Conservation (phyloP, 2,797 vertebrate species). For the Brachyalestes nurse region DNA sequence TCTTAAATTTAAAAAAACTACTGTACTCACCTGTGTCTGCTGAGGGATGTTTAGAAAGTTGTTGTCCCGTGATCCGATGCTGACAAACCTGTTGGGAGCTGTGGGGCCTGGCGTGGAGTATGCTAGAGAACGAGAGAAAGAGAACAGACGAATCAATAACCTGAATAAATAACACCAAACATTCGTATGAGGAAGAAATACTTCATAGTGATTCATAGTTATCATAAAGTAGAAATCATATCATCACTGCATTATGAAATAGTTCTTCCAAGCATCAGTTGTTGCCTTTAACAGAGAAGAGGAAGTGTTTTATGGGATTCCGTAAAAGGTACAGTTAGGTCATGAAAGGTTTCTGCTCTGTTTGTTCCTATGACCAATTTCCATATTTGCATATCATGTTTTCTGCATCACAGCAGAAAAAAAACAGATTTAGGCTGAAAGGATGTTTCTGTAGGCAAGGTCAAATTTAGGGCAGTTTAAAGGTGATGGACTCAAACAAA, state of each 20-base stretch:
- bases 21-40: constrained; percentile 81
- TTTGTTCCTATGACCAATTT: not conserved
- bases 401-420: constrained; percentile 42
- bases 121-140: constrained; percentile 66
- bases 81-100: constrained; percentile 90
- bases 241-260: not conserved
- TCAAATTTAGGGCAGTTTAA: constrained; percentile 83
- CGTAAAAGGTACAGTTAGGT: not conserved
- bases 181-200: not conserved
- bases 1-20: not conserved
- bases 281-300: not conserved
- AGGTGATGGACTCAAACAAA: constrained; percentile 70
- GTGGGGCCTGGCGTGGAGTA: constrained; percentile 86
- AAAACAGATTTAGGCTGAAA: constrained; percentile 45
- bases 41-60: constrained; percentile 89
- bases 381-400: not conserved
- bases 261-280: not conserved
- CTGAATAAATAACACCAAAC: not conserved
- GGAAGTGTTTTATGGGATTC: not conserved
- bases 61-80: constrained; percentile 89
- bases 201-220: not conserved
- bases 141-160: constrained; percentile 56
- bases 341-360: not conserved
- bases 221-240: no score
- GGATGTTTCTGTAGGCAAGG: constrained; percentile 30